Evolutionary conservation across 2,888 invertebrate genomes (phyloP).

Genomic region (Alentia gelatinosa): DNA sequence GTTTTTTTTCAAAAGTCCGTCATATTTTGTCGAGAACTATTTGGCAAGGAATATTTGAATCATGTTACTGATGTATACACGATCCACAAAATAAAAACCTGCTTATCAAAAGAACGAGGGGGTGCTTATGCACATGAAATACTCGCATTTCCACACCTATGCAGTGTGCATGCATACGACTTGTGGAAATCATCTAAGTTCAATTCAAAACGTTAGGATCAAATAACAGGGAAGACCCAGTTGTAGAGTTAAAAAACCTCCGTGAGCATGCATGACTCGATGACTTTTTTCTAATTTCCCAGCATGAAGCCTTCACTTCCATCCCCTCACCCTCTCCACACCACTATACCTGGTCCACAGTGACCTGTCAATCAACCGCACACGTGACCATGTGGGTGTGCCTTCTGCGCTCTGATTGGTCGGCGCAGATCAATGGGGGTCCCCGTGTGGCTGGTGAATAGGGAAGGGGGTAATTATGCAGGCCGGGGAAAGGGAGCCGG

Average conservation of each 20-base stretch:
- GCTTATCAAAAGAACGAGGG: too few relatives aligned
- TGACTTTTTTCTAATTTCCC: neutral
- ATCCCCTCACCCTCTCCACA: neutral
- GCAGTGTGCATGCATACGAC: too few relatives aligned
- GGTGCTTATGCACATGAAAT: too few relatives aligned
- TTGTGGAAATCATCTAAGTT: too few relatives aligned
- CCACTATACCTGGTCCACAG: neutral
- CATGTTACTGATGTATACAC: too few relatives aligned
- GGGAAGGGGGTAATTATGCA: neutral
- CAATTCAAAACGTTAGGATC: neutral
- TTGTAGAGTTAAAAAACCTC: neutral
- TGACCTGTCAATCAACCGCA: conserved; percentile 17
- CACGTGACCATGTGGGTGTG: neutral
- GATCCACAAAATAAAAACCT: too few relatives aligned
- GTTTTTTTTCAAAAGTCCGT: too few relatives aligned
- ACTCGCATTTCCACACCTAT: too few relatives aligned
- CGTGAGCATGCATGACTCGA: neutral
- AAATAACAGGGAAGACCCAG: neutral
- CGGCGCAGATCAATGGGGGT: neutral
- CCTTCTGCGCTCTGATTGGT: neutral
- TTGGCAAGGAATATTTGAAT: too few relatives aligned
- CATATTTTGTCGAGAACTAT: too few relatives aligned
- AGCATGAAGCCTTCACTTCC: neutral
- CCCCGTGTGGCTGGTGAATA: neutral
- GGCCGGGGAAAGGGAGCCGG: neutral